Conservation (phyloP, 2,888 invertebrate species). For the Toxonevra muliebris region DNA sequence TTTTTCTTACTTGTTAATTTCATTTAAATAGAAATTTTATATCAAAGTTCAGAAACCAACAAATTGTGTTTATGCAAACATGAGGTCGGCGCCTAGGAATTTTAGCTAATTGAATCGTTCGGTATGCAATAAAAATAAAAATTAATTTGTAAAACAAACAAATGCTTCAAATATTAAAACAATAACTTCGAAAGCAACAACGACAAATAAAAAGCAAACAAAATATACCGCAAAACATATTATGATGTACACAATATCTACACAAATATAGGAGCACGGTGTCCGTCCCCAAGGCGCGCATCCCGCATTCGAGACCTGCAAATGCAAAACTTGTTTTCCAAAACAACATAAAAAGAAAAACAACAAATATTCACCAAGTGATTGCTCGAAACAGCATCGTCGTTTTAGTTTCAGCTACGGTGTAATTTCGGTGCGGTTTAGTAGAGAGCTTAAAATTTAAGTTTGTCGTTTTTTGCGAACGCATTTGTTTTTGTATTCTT, state of each 20-base stretch:
- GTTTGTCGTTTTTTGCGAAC: too few species aligned
- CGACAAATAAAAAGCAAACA: too few species aligned
- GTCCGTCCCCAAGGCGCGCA: constrained; percentile 13
- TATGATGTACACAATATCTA: too few species aligned
- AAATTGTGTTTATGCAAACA: neutral
- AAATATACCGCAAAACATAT: too few species aligned
- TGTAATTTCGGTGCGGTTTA: too few species aligned
- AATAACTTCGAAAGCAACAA: too few species aligned
- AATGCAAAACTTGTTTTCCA: constrained; percentile 26
- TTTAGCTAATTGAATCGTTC: constrained; percentile 23
- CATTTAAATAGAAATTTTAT: constrained; percentile 3
- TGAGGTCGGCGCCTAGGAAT: too few species aligned
- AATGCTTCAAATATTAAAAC: neutral
- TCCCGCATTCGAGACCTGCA: constrained; percentile 20
- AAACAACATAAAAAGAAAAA: neutral
- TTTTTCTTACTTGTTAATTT: neutral
- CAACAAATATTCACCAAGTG: neutral
- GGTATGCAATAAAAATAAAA: constrained; percentile 16
- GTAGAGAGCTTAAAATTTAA: too few species aligned
- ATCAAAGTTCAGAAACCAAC: neutral
- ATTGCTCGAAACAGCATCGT: too few species aligned
- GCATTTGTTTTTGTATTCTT: too few species aligned
- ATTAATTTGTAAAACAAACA: constrained; percentile 34
- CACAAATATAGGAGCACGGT: neutral
- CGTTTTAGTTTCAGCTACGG: too few species aligned